Base-by-base conservation (phyloP, 2,888 invertebrate genomes). In the Ypsolopha scabrella region DNA sequence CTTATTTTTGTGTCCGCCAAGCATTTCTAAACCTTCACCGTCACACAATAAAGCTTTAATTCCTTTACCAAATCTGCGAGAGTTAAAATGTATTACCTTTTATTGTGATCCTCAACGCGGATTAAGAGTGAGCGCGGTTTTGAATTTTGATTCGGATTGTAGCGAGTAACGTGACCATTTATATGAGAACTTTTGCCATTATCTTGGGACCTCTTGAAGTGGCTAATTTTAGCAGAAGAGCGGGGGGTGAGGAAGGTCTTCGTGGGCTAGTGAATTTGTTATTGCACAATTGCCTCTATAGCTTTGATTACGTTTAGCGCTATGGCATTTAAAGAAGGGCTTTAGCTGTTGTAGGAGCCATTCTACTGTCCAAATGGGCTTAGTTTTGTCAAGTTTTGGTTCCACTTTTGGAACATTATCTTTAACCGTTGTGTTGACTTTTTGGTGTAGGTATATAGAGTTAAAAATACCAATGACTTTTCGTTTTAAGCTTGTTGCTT, bases 81-180 rank as follows among this genome's bases (percentile, higher is more conserved):
- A 82, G 78, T 81, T 83, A 79, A 83, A 86, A 86, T 86, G 82
- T 86, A 83, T 83, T 85, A 85, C 85, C 85, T 86, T 86, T 86
- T 86, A 86, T 86, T 86, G 86, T 86, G 83, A 83, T 82, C 86
- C 81, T 81, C 81, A 83, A 81, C 82, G 79, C 79, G 86, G 86
- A 86, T 86, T 86, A 85, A 85, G 85, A 85, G 83, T 79, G 82
- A 71, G 81, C 80, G 85, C 82, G 85, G 86, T 86, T 86, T 86
- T 83, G 86, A 86, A 86, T 86, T 86, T 81, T 85, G 86, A 86
- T 86, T 86, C 74, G 82, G 74, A 82, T 80, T 83, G 80, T 81
- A 75, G 73, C 73, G 65, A 67, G 65, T 66, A 68, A 68, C 70
- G 64, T 65, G 72, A 66, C 85, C 75, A 78, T 74, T 69, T 60